Evolutionary conservation across 2,888 invertebrate genomes (phyloP).

Genomic region (Diplolepis rosae): DNA sequence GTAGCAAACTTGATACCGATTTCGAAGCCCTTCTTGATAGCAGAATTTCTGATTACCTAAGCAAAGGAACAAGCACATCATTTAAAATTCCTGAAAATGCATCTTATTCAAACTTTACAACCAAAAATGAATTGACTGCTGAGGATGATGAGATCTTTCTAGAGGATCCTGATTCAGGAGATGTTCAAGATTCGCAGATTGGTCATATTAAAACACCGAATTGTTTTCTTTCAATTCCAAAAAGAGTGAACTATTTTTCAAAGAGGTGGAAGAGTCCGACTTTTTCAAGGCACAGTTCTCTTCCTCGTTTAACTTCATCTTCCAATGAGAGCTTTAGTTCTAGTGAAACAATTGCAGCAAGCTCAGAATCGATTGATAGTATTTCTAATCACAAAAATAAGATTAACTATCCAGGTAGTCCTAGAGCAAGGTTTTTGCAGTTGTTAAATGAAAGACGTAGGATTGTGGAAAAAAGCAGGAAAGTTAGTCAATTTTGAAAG

Average conservation of each 20-base stretch:
- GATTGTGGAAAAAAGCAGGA: slow-evolving; percentile 62
- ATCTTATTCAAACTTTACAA: background rate
- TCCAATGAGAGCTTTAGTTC: slow-evolving; percentile 20
- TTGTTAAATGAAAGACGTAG: slow-evolving; percentile 61
- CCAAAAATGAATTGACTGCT: background rate
- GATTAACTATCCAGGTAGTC: slow-evolving; percentile 60
- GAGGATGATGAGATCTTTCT: background rate
- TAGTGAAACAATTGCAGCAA: slow-evolving; percentile 34
- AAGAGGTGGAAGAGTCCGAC: slow-evolving; percentile 17
- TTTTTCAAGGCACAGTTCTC: background rate
- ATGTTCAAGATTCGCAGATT: background rate
- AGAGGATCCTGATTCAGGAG: background rate
- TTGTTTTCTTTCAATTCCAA: background rate
- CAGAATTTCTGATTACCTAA: background rate
- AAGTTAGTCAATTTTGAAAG: slow-evolving; percentile 44
- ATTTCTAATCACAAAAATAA: slow-evolving; percentile 50
- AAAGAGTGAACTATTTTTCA: background rate
- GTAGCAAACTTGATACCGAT: background rate
- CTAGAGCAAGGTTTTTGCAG: slow-evolving; percentile 63
- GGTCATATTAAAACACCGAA: background rate
- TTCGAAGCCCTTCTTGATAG: background rate
- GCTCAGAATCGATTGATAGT: slow-evolving; percentile 49
- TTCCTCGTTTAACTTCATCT: slow-evolving; percentile 4
- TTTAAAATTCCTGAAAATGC: background rate
- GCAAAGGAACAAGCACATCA: background rate